Conservation (phyloP, 2,888 invertebrate species). For the Rhagonycha lutea region DNA sequence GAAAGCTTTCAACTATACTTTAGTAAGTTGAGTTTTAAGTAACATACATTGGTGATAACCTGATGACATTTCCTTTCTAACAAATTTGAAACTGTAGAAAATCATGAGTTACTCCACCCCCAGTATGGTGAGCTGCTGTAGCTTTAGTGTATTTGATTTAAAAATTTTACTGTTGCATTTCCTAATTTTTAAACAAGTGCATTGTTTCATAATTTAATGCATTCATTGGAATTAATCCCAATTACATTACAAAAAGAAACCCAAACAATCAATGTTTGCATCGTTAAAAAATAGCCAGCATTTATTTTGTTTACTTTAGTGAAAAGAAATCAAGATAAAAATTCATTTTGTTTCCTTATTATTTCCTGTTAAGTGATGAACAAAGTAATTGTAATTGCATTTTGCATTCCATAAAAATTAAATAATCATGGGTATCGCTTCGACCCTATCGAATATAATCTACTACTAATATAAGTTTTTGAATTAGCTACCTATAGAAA, state of each 20-base stretch:
- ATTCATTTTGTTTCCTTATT: neutral
- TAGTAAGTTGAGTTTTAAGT: too few species aligned
- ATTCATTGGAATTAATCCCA: too few species aligned
- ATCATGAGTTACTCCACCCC: too few species aligned
- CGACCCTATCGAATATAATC: neutral
- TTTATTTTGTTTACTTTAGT: neutral
- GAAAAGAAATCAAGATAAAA: neutral
- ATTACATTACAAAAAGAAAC: neutral
- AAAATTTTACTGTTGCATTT: too few species aligned
- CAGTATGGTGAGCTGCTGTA: too few species aligned
- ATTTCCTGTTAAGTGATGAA: neutral
- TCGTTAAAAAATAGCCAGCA: neutral
- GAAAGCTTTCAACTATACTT: too few species aligned
- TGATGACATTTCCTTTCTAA: too few species aligned
- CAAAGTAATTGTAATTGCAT: neutral
- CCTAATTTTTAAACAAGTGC: too few species aligned
- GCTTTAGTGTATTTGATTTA: too few species aligned
- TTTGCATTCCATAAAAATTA: neutral
- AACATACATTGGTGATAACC: too few species aligned
- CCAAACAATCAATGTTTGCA: neutral
- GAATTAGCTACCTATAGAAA: neutral
- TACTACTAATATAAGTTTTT: neutral
- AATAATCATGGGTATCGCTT: neutral
- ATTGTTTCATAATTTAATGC: neutral
- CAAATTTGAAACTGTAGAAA: too few species aligned